Percentiles rank a stretch among this genome's conserved stretches.
These are phyloP conservation scores for Nettapus auritus DNA, from an alignment of 2,113 vertebrate genomes.

Conservation along the genomic window DNA sequence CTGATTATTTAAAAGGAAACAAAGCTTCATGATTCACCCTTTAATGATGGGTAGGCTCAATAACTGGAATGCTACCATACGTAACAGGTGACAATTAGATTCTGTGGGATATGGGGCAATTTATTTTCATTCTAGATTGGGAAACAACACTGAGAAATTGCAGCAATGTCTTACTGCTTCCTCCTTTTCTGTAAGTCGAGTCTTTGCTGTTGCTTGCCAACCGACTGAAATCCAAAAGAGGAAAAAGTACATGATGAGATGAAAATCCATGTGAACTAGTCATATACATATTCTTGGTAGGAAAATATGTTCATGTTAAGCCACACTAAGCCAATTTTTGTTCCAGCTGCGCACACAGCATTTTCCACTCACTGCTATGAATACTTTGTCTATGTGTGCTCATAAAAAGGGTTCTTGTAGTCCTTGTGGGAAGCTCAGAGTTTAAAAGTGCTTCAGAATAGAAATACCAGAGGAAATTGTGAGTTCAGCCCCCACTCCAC, in stretches of 20 bases:
- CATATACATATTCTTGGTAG: not conserved
- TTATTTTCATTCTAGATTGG: not conserved
- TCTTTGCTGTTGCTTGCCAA: not conserved
- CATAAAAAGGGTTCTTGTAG: conserved; percentile 30
- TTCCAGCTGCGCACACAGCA: conserved; percentile 26
- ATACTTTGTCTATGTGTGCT: conserved; percentile 1
- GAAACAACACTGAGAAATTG: not conserved
- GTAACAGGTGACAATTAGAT: not conserved
- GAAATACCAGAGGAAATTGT: not conserved
- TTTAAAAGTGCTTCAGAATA: conserved; percentile 3
- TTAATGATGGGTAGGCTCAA: not conserved
- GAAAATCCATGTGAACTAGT: conserved; percentile 8
- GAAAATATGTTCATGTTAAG: conserved; percentile 11
- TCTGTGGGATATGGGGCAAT: not conserved
- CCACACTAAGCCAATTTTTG: not conserved
- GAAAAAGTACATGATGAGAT: not conserved
- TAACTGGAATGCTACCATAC: not conserved
- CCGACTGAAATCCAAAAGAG: not conserved
- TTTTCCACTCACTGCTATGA: conserved; percentile 35
- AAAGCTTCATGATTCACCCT: not conserved
- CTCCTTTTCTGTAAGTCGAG: not conserved
- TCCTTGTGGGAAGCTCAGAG: not conserved
- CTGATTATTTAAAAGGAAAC: not conserved
- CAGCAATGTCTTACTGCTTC: not conserved
- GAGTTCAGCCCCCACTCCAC: not conserved